Evolutionary conservation across 1,140 invertebrate genomes (phyloP).

Genomic region (Euwallacea similis): DNA sequence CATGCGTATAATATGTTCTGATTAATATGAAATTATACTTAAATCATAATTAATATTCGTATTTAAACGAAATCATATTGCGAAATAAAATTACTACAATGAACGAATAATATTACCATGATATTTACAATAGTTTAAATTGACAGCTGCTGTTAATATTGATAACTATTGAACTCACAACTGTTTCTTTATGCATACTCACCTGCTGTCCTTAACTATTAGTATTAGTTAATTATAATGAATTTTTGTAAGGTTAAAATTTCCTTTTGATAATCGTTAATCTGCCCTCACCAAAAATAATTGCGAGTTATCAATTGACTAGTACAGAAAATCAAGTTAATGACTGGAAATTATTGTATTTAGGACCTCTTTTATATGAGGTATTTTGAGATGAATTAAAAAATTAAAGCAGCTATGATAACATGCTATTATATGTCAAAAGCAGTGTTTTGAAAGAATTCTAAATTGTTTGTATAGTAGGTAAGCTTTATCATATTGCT

Average conservation of each 20-base stretch:
- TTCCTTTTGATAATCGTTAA: too few species aligned
- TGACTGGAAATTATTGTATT: background rate
- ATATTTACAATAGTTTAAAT: background rate
- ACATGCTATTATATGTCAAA: too few species aligned
- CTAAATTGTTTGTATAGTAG: background rate
- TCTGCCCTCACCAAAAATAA: background rate
- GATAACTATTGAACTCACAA: too few species aligned
- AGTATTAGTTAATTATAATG: too few species aligned
- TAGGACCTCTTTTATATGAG: too few species aligned
- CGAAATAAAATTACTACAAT: background rate
- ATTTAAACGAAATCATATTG: background rate
- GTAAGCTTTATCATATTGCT: background rate
- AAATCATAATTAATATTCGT: slow-evolving; percentile 6
- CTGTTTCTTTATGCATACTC: background rate
- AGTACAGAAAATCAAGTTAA: background rate
- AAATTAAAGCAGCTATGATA: too few species aligned
- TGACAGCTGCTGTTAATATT: background rate
- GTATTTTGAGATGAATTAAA: too few species aligned
- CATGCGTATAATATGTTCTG: slow-evolving; percentile 22
- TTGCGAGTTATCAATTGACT: background rate
- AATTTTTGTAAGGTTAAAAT: too few species aligned
- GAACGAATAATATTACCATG: background rate
- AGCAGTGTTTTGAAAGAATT: too few species aligned
- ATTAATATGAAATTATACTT: slow-evolving; percentile 25
- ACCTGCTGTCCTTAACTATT: background rate